These are phyloP conservation scores for Altica lythri DNA, from an alignment of 2,888 invertebrate species.

Conservation along the genomic window DNA sequence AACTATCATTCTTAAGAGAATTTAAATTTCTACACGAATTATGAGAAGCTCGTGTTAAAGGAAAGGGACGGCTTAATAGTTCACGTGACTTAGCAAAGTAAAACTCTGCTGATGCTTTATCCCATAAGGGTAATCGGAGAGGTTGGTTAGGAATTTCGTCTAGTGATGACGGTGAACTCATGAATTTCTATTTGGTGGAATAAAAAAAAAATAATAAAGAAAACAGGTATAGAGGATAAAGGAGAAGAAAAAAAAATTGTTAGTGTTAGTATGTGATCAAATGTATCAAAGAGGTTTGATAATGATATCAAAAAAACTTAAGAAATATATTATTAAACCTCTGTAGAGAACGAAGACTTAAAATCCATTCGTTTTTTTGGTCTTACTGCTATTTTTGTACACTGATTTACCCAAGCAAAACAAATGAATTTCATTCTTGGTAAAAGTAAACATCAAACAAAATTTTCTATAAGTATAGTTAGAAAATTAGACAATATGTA, in stretches of 20 bases:
- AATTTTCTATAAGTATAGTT: too few relatives aligned
- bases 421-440: too few relatives aligned
- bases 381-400: too few relatives aligned
- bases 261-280: constrained; percentile 36
- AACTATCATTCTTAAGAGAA: constrained; percentile 37
- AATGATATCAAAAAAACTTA: too few relatives aligned
- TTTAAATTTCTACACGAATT: constrained; percentile 53
- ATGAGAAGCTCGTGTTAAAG: constrained; percentile 46
- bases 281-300: constrained; percentile 10
- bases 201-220: constrained; percentile 35
- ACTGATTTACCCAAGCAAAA: too few relatives aligned
- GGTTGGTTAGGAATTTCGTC: constrained; percentile 56
- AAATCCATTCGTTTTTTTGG: too few relatives aligned
- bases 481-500: too few relatives aligned
- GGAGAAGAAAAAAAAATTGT: constrained; percentile 28
- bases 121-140: constrained; percentile 69
- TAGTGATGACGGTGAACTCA: constrained; percentile 60
- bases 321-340: too few relatives aligned
- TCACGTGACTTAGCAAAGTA: constrained; percentile 75
- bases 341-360: too few relatives aligned
- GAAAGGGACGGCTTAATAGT: constrained; percentile 65
- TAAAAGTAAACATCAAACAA: too few relatives aligned
- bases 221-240: constrained; percentile 21
- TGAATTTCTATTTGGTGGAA: constrained; percentile 49
- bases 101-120: constrained; percentile 74